Evolutionary conservation across 2,888 invertebrate species (phyloP).

Genomic region (Parnassius mnemosyne): DNA sequence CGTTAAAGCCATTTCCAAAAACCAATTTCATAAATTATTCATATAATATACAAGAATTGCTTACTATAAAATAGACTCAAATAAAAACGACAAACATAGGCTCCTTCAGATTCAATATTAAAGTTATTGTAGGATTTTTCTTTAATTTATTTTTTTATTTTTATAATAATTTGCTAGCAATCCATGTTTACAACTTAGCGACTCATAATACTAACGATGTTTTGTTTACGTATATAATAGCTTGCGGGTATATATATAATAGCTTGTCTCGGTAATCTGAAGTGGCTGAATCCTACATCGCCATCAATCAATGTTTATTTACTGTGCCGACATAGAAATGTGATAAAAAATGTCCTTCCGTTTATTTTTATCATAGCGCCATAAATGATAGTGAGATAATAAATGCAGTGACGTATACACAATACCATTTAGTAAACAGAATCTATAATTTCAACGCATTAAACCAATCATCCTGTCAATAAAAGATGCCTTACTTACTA

Average conservation of each 20-base stretch:
- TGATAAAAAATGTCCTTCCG: conserved; percentile 31
- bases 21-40: too few relatives aligned
- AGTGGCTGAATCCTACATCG: conserved; percentile 20
- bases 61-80: too few relatives aligned
- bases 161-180: conserved; percentile 5
- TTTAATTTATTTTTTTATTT: too few relatives aligned
- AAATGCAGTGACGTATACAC: background rate
- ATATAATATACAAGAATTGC: too few relatives aligned
- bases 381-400: conserved; percentile 3
- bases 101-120: too few relatives aligned
- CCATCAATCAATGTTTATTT: conserved; percentile 29
- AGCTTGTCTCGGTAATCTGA: conserved; percentile 25
- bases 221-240: conserved; percentile 25
- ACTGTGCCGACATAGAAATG: conserved; percentile 12
- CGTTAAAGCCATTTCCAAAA: too few relatives aligned
- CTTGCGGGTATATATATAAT: conserved; percentile 6
- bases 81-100: too few relatives aligned
- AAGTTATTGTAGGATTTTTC: too few relatives aligned
- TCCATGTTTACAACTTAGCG: conserved; percentile 19
- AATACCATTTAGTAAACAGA: too few relatives aligned
- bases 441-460: too few relatives aligned
- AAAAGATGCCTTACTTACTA: too few relatives aligned
- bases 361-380: conserved; percentile 10
- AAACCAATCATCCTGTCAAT: too few relatives aligned
- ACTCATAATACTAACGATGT: conserved; percentile 18